Base-by-base conservation (phyloP, 2,797 vertebrate species). In the Mus spretus region DNA sequence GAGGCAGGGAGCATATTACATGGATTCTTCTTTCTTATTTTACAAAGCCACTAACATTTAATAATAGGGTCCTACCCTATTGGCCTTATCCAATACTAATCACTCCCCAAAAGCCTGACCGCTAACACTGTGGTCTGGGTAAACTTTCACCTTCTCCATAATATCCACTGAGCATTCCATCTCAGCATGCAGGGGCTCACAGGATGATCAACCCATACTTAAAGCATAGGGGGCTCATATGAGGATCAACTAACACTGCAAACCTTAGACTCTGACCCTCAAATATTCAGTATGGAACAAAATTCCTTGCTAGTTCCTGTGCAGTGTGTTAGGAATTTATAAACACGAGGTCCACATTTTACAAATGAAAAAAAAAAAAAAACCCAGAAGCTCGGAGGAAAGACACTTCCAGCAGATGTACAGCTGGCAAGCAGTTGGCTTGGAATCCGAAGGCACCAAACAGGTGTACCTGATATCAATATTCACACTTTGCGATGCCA, bases 361-460 rank as follows among this genome's bases (percentile, higher is more conserved):
- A 91, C 19, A 91, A 80, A 40, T 79, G 19, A 94, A 95, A 24
- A 84, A 83, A 20, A 55, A 57, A 57, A 26, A 4, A 63, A 63
- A 57, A 20, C 57, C 57, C 37, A 96, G 61, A 84, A 53, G n/a
- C 40, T 91, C 79, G 11, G 91, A 92, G 86, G 79, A 92, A 63
- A 81, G 78, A 47, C 22, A 17, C 53, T 6, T 37, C 87, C 85
- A 80, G 20, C 19, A 90, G 63, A 87, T 77, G 37, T 28, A 95
- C n/a, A 89, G 75, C 28, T 75, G 47, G 79, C n/a, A n/a, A 70
- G 91, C 81, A 89, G 55, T 83, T 89, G 55, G 26, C 53, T 10
- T 22, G 20, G 47, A 61, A 90, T 80, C 90, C 59, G 93, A 87
- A 80, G n/a, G n/a, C 9, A 74, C 24, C 24, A 61, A 70, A 59